A percentile compares a stretch with the other conserved stretches of the same genome.
These are phyloP conservation scores for Silurus meridionalis DNA, from an alignment of 2,113 vertebrate genomes.

Conservation along the genomic window DNA sequence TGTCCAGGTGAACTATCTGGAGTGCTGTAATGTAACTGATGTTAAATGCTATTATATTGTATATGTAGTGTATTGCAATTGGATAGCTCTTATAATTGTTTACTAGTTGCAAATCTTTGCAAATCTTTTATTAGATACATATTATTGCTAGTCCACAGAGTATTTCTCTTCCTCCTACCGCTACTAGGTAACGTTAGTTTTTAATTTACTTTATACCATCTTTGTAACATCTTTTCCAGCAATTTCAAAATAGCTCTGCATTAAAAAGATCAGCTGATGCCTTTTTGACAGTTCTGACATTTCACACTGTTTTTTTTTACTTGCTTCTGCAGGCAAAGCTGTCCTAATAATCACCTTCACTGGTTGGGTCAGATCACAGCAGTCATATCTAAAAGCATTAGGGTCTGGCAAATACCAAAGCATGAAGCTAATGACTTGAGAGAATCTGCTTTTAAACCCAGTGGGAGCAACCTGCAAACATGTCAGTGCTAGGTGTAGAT, in stretches of 20 bases:
- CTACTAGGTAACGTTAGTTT: neutral
- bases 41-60: neutral
- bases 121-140: neutral
- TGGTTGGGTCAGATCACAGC: neutral
- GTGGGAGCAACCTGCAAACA: neutral
- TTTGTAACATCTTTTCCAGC: conserved; percentile 22
- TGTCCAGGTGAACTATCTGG: neutral
- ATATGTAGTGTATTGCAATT: neutral
- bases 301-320: conserved; percentile 20
- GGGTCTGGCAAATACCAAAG: neutral
- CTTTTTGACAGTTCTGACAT: conserved; percentile 26
- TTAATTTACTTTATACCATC: neutral
- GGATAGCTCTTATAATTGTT: neutral
- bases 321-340: conserved; percentile 27
- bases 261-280: neutral
- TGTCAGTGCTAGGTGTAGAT: neutral
- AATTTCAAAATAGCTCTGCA: conserved; percentile 18
- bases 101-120: neutral
- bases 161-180: neutral
- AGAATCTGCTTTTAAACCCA: neutral
- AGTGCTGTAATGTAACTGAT: neutral
- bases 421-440: conserved; percentile 2
- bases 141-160: neutral
- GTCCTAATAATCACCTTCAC: conserved; percentile 16
- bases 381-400: neutral